Conservation (phyloP, 1,140 invertebrate species). For the Bombus difficillimus region DNA sequence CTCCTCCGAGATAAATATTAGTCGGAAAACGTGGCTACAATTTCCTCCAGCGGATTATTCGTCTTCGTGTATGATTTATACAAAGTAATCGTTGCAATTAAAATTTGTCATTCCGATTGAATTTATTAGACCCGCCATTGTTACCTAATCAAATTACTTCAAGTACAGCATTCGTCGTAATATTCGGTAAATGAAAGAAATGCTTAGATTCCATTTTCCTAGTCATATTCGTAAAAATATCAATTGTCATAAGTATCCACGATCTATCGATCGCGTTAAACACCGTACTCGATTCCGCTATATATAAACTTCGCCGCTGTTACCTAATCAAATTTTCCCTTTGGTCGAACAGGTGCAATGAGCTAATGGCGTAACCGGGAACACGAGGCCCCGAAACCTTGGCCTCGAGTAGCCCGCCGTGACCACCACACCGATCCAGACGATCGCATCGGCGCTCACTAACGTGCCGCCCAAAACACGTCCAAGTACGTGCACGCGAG, state of each 20-base stretch:
- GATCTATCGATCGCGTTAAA: not conserved
- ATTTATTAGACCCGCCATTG: too few relatives aligned
- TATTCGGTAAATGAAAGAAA: too few relatives aligned
- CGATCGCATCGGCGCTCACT: not conserved
- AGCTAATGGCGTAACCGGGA: slow-evolving; percentile 48
- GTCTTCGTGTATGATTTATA: not conserved
- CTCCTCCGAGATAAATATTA: slow-evolving; percentile 14
- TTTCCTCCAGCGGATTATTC: not conserved
- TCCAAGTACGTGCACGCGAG: slow-evolving; percentile 5
- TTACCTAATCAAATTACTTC: too few relatives aligned
- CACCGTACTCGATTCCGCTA: not conserved
- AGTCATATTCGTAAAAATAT: not conserved
- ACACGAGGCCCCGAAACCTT: slow-evolving; percentile 43
- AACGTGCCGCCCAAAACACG: slow-evolving; percentile 20
- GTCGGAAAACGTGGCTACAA: not conserved
- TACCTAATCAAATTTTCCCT: not conserved
- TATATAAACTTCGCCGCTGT: not conserved
- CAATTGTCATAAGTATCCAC: not conserved
- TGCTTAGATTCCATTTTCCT: too few relatives aligned
- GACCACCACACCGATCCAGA: not conserved
- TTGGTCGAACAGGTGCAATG: slow-evolving; percentile 48
- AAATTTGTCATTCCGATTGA: too few relatives aligned
- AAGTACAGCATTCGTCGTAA: too few relatives aligned
- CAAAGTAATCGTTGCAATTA: too few relatives aligned
- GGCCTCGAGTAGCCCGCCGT: slow-evolving; percentile 33